Conservation (phyloP, 2,797 vertebrate species). For the Hippocampus kuda region DNA sequence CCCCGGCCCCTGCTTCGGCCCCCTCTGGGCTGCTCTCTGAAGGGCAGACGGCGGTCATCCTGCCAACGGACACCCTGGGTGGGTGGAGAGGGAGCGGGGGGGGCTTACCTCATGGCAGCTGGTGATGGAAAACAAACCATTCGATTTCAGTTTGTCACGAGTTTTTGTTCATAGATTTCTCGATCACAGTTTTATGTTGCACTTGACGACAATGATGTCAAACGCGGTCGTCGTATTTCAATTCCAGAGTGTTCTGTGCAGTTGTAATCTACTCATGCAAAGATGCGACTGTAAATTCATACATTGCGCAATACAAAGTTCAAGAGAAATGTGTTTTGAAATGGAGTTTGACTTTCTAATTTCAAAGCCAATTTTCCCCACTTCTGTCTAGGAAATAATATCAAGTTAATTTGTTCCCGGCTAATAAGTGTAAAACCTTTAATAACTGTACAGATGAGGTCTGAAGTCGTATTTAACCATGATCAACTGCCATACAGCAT, state of each 20-base stretch:
- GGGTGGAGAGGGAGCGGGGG: neutral
- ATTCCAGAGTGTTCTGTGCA: neutral
- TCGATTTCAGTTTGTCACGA: neutral
- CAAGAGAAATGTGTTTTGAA: neutral
- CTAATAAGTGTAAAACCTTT: no score
- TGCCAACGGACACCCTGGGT: slow-evolving; percentile 49
- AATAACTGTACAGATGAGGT: no score
- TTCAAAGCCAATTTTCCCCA: no score
- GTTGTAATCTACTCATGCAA: neutral
- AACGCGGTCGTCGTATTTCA: neutral
- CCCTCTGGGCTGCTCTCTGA: slow-evolving; percentile 64
- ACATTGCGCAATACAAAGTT: neutral
- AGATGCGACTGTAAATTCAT: neutral
- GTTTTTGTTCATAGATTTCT: no score
- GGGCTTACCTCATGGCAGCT: slow-evolving; percentile 51
- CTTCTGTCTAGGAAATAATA: no score
- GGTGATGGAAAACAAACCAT: slow-evolving; percentile 8
- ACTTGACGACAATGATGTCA: neutral
- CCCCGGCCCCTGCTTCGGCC: slow-evolving; percentile 32
- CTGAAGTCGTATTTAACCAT: no score
- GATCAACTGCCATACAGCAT: no score
- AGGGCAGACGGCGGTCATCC: slow-evolving; percentile 82
- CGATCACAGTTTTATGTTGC: neutral
- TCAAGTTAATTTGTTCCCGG: no score
- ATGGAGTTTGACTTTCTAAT: no score